Evolutionary conservation across 2,888 invertebrate species (phyloP), one percentile per base, ranked within the genome.

Genomic region (Bellardia bayeri): DNA sequence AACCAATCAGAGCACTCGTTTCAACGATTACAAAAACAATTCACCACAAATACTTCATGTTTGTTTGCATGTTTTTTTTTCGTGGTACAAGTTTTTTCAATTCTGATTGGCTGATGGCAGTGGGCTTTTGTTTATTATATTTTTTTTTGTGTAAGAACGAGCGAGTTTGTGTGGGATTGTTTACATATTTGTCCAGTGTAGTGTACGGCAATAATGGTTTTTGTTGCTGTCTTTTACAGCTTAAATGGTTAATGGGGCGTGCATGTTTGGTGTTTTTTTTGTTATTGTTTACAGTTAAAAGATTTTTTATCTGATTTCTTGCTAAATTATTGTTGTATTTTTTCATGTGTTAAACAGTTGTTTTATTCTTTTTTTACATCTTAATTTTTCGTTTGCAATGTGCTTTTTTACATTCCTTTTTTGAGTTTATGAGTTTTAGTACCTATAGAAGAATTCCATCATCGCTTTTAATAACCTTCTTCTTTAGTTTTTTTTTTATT

Each of bases 231-330:
- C 49, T 13, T 71, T 82, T 9, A 14, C n/a, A 74, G 56, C 49
- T 69, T 23, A 75, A 79, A 87, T 79, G 51, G 58, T 69, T 68
- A 83, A 81, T 85, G 78, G 85, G 85, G 88, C 82, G 87, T 75
- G 78, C 49, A 61, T 54, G 33, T 81, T n/a, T 54, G 23, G 75
- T 30, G 40, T 79, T n/a, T n/a, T n/a, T 85, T 75, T 79, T 79
- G 30, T 88, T 75, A 8, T 76, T 80, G n/a, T 81, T 82, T 80
- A 74, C 71, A 64, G 82, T 87, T 82, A 80, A 78, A 75, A 71
- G 72, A 84, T 84, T 81, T 82, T 82, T 80, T 82, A 86, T 64
- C 85, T 78, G 69, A 85, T 82, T 83, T 85, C 69, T 86, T 85
- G 66, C 82, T 76, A 84, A 63, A 61, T 87, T 82, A 56, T 71